Base-by-base conservation (phyloP, 2,888 invertebrate species). In the Mesodorylaimus sp. region DNA sequence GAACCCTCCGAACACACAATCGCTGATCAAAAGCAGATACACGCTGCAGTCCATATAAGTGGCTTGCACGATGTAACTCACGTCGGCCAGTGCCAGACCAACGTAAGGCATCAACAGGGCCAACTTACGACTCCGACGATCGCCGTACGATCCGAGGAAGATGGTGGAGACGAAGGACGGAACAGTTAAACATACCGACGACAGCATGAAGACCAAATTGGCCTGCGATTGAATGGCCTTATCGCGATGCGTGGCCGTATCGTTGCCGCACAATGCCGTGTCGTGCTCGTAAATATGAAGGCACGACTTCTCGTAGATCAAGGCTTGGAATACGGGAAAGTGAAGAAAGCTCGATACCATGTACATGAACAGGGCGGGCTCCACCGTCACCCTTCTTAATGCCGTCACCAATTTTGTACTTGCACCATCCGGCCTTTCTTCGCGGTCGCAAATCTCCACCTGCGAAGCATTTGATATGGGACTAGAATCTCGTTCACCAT, bases 291-390 rank as follows among this genome's bases (percentile, higher is more conserved):
- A 58, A 28, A 53, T 50, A 16, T 53, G 29, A 7, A 57, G 45
- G 50, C 68, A 70, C 1, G 63, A 59, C 55, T 68, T 69, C 32
- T 62, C 59, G 54, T 64, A 67, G 10, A 66, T 57, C 26, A 68
- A 59, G 45, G 66, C 64, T 53, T 68, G 66, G 47, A 63, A 60
- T 3, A 66, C 62, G 0, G 68, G 62, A 50, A 59, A 62, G 25
- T 61, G 57, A 38, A 68, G 52, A 47, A 60, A 65, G 3, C 57
- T 53, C 3, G 62, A 59, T 36, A 65, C 55, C 66, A 68, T 67
- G 55, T 66, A 69, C n/a, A 68, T 52, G 50, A 65, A 67, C 48
- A 69, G 57, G 5, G 66, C 61, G 2, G 67, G 65, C 53, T 69
- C 69, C 44, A 68, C 66, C 3, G 57, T 54, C n/a, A 59, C 19